Percentiles rank a stretch among this genome's conserved stretches.
Evolutionary conservation across 2,888 invertebrate genomes (phyloP).

Genomic region (Lasiommata megera): DNA sequence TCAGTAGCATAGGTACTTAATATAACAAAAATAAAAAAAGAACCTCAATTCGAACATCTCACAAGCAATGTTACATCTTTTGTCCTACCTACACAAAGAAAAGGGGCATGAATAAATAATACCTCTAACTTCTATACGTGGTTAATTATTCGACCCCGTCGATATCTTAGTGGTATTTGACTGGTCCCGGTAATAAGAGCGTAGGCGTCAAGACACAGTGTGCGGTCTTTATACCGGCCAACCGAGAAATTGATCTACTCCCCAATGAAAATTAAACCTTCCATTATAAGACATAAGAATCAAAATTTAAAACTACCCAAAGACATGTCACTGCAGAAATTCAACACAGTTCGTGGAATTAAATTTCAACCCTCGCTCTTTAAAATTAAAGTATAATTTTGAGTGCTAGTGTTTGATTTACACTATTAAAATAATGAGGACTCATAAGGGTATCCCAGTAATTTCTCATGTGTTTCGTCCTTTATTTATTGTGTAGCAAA

Average conservation of each 20-base stretch:
- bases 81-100: constrained; percentile 5
- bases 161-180: constrained; percentile 42
- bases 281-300: constrained; percentile 29
- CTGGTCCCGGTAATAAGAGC: constrained; percentile 56
- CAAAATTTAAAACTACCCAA: constrained; percentile 31
- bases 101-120: constrained; percentile 30
- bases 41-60: neutral
- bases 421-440: constrained; percentile 75
- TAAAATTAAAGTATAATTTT: constrained; percentile 39
- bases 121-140: constrained; percentile 38
- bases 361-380: constrained; percentile 40
- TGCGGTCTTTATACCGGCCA: constrained; percentile 65
- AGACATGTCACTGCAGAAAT: constrained; percentile 43
- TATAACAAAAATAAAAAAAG: neutral
- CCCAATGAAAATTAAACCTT: constrained; percentile 39
- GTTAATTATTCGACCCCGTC: constrained; percentile 51
- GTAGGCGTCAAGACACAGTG: constrained; percentile 65
- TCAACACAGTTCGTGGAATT: constrained; percentile 28
- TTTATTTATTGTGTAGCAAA: constrained; percentile 71
- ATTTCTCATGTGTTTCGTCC: constrained; percentile 72
- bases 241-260: constrained; percentile 38
- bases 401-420: constrained; percentile 42
- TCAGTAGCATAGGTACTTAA: no score
- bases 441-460: constrained; percentile 69
- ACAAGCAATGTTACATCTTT: neutral